These are phyloP conservation scores for Brachionus rubens DNA, from an alignment of 1,140 invertebrate species.

Conservation along the genomic window DNA sequence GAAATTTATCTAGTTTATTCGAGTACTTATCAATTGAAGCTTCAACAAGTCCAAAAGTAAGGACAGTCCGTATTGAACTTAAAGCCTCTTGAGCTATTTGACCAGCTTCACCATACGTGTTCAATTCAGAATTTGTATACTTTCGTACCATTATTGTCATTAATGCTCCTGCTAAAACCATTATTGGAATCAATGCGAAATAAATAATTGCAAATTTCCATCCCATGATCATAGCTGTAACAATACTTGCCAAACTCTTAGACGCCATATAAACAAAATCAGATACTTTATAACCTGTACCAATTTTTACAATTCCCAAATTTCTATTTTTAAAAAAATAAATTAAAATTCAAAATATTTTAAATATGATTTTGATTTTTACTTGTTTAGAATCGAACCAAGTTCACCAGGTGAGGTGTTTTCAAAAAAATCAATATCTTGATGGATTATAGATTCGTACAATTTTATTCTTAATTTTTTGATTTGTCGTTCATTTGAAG, in stretches of 20 bases:
- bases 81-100: background rate
- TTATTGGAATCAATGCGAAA: background rate
- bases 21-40: no score
- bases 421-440: constrained; percentile 22
- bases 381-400: background rate
- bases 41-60: no score
- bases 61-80: constrained; percentile 3
- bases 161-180: background rate
- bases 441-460: background rate
- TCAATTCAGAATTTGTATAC: background rate
- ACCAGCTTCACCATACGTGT: background rate
- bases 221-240: background rate
- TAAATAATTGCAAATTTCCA: constrained; percentile 23
- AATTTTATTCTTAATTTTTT: background rate
- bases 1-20: no score
- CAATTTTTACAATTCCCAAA: background rate
- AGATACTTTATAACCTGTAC: background rate
- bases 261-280: background rate
- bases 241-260: no score
- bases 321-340: background rate
- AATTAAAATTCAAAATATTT: background rate
- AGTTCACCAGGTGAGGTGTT: background rate
- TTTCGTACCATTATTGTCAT: background rate
- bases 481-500: background rate
- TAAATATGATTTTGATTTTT: background rate